Conservation (phyloP, 2,797 vertebrate species). For the Enteromius paludinosus region DNA sequence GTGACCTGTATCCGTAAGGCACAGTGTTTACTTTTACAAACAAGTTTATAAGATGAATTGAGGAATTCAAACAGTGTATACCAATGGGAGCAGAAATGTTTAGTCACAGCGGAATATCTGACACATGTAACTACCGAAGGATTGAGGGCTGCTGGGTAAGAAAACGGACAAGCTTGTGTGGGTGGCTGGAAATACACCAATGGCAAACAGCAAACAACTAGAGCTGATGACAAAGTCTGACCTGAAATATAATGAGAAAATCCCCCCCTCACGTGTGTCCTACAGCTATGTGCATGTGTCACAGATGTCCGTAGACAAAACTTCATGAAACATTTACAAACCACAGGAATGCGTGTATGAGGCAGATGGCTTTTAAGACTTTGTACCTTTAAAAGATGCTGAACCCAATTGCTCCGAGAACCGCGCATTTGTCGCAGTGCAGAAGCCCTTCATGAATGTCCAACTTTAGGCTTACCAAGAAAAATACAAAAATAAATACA, state of each 20-base stretch:
- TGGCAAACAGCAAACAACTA: constrained; percentile 21
- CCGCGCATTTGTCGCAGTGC: not conserved
- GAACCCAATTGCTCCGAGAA: not conserved
- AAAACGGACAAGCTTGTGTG: constrained; percentile 14
- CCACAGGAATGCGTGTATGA: not conserved
- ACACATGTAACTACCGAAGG: constrained; percentile 44
- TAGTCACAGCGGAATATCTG: constrained; percentile 68
- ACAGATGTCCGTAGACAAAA: not conserved
- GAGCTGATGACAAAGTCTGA: constrained; percentile 1
- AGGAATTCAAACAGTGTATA: constrained; percentile 49
- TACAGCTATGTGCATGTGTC: constrained; percentile 3
- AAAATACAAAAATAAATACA: constrained; percentile 8
- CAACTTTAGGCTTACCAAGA: not conserved
- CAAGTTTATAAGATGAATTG: constrained; percentile 58
- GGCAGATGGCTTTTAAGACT: not conserved
- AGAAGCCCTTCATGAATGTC: not conserved
- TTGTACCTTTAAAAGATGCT: not conserved
- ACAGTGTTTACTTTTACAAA: constrained; percentile 63
- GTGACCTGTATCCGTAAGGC: constrained; percentile 26
- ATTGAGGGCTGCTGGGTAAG: constrained; percentile 23
- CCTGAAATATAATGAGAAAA: constrained; percentile 2
- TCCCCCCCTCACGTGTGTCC: constrained; percentile 1
- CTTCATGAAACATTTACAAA: not conserved
- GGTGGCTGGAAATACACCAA: constrained; percentile 40
- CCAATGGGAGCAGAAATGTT: constrained; percentile 58